These are phyloP conservation scores for Marisa cornuarietis DNA, from an alignment of 1,140 invertebrate species.

Conservation along the genomic window DNA sequence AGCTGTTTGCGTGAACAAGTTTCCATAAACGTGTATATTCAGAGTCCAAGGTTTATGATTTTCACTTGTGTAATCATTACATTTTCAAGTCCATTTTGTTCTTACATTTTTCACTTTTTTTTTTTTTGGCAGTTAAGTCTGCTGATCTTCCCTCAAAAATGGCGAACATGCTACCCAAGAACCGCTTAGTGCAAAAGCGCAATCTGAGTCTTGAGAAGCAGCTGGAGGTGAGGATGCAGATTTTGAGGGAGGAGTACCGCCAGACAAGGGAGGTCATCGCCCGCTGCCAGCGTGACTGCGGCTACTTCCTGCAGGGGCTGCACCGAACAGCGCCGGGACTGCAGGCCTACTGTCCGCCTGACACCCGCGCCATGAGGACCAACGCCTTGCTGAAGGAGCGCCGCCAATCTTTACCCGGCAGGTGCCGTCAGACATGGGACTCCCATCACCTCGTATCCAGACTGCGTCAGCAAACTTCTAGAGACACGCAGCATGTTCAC, in stretches of 20 bases:
- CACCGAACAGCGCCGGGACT: conserved; percentile 16
- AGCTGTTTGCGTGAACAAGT: too few relatives aligned
- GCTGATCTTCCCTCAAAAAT: neutral
- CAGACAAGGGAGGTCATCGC: conserved; percentile 15
- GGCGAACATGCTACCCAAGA: neutral
- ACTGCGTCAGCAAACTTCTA: too few relatives aligned
- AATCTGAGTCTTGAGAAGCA: conserved; percentile 18
- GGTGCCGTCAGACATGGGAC: neutral
- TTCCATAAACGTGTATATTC: too few relatives aligned
- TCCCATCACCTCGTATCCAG: neutral
- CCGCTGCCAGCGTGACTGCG: conserved; percentile 16
- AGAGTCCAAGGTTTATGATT: too few relatives aligned
- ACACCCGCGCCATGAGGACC: conserved; percentile 21
- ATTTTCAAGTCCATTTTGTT: too few relatives aligned
- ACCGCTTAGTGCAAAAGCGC: conserved; percentile 18
- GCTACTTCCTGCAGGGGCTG: conserved; percentile 16
- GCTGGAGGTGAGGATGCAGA: conserved; percentile 20
- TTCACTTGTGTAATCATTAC: too few relatives aligned
- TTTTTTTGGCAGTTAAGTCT: too few relatives aligned
- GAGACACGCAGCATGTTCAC: too few relatives aligned
- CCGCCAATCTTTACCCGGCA: neutral
- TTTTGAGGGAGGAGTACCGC: conserved; percentile 14
- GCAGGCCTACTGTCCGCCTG: conserved; percentile 6
- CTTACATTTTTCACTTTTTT: too few relatives aligned
- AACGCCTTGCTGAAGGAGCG: conserved; percentile 19